Percentiles rank a stretch among this genome's conserved stretches.
Evolutionary conservation across 1,140 invertebrate species (phyloP).

Genomic region (Nylanderia fulva): DNA sequence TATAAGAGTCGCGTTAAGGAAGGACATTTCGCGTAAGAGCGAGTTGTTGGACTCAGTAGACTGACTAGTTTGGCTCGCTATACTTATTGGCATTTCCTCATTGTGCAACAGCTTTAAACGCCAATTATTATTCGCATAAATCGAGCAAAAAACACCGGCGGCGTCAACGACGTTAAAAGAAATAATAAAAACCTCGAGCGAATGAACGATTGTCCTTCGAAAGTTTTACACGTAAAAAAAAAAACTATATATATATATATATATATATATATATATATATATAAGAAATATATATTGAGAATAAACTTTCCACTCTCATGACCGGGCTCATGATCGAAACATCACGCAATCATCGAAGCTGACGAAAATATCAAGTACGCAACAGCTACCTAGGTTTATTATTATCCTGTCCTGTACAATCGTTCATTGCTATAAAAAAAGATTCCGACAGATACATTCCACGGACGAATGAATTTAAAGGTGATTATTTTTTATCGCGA

Average conservation of each 20-base stretch:
- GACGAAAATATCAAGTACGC: conserved; percentile 29
- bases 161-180: neutral
- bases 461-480: neutral
- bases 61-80: neutral
- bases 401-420: conserved; percentile 28
- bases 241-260: conserved; percentile 10
- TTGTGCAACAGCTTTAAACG: conserved; percentile 30
- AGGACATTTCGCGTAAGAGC: conserved; percentile 40
- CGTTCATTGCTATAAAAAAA: conserved; percentile 11
- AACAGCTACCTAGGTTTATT: conserved; percentile 14
- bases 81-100: conserved; percentile 29
- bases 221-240: neutral
- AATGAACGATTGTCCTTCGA: conserved; percentile 34
- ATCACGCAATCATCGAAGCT: conserved; percentile 10
- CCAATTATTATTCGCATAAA: conserved; percentile 13
- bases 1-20: conserved; percentile 26
- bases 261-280: too few species aligned
- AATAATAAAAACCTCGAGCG: neutral
- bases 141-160: neutral
- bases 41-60: neutral
- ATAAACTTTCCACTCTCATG: conserved; percentile 49
- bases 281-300: neutral
- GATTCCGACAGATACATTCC: neutral
- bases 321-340: conserved; percentile 23
- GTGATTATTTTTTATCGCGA: neutral